Evolutionary conservation across 2,888 invertebrate genomes (phyloP).

Genomic region (Sarcophaga caerulescens): DNA sequence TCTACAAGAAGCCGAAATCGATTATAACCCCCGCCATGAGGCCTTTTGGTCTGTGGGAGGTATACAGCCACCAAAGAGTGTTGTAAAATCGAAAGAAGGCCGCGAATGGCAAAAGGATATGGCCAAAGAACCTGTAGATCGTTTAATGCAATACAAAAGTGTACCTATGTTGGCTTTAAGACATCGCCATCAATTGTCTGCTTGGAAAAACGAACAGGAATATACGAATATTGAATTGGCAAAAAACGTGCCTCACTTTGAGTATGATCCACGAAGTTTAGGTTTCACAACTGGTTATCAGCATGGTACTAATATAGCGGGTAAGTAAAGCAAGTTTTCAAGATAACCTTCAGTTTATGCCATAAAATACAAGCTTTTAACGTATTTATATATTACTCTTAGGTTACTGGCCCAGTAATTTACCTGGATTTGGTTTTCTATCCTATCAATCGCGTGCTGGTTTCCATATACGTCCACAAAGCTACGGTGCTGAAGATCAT

Average conservation of each 20-base stretch:
- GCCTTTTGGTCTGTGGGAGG: conserved; percentile 94
- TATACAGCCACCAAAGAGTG: conserved; percentile 83
- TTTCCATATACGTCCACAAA: conserved; percentile 81
- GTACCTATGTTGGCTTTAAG: conserved; percentile 87
- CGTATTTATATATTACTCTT: conserved; percentile 21
- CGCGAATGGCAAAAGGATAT: conserved; percentile 80
- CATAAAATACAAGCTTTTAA: no score
- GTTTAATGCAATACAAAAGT: conserved; percentile 87
- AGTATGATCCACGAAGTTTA: conserved; percentile 84
- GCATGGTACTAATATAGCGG: conserved; percentile 89
- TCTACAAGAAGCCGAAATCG: conserved; percentile 84
- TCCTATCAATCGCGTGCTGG: conserved; percentile 88
- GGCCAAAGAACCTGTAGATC: conserved; percentile 84
- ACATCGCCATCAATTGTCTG: conserved; percentile 85
- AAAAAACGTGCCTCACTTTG: conserved; percentile 82
- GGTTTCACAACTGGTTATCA: conserved; percentile 84
- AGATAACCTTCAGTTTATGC: no score
- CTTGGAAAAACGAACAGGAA: conserved; percentile 84
- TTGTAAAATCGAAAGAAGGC: conserved; percentile 81
- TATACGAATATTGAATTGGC: conserved; percentile 82
- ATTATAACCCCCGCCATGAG: conserved; percentile 90
- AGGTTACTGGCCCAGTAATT: conserved; percentile 93
- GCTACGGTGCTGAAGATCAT: conserved; percentile 83
- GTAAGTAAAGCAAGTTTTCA: conserved; percentile 78
- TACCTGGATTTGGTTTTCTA: conserved; percentile 88